A percentile compares a stretch with the other conserved stretches of the same genome.
Evolutionary conservation across 92 coral and sea anemone genomes (phyloP).

Genomic region (Palythoa grandis): DNA sequence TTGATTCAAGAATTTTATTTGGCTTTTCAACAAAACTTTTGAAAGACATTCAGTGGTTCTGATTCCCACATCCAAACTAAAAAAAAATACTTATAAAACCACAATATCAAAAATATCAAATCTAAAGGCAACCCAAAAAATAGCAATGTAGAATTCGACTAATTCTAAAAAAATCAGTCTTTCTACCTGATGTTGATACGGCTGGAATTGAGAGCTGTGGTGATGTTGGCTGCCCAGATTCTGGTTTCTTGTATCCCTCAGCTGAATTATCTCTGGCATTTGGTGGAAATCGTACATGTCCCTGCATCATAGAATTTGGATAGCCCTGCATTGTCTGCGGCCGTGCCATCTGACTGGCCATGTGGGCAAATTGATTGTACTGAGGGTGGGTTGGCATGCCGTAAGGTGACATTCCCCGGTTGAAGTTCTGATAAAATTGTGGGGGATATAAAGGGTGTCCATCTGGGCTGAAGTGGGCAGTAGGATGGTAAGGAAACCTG

Average conservation of each 20-base stretch:
- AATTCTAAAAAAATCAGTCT: background rate
- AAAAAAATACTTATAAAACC: no score
- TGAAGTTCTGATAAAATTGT: slow-evolving; percentile 88
- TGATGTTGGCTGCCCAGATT: slow-evolving; percentile 47
- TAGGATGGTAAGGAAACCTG: slow-evolving; percentile 68
- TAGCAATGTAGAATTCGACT: background rate
- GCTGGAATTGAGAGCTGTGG: slow-evolving; percentile 67
- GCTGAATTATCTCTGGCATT: slow-evolving; percentile 53
- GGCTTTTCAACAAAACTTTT: no score
- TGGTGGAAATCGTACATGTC: slow-evolving; percentile 71
- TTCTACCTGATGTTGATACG: slow-evolving; percentile 77
- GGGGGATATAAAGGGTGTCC: slow-evolving; percentile 88
- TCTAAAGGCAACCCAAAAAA: background rate
- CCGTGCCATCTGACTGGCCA: slow-evolving; percentile 59
- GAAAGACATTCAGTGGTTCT: no score
- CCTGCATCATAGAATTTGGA: slow-evolving; percentile 41
- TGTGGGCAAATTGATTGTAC: slow-evolving; percentile 62
- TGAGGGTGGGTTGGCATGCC: slow-evolving; percentile 72
- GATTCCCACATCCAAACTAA: no score
- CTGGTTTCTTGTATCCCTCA: slow-evolving; percentile 48
- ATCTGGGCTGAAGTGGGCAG: slow-evolving; percentile 79
- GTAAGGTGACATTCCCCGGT: slow-evolving; percentile 67
- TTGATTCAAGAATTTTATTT: no score
- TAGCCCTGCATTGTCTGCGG: slow-evolving; percentile 67
- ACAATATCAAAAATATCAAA: no score